Percentiles rank a stretch among this genome's conserved stretches.
Conservation (phyloP, 2,888 invertebrate genomes). For the Dilophus febrilis region DNA sequence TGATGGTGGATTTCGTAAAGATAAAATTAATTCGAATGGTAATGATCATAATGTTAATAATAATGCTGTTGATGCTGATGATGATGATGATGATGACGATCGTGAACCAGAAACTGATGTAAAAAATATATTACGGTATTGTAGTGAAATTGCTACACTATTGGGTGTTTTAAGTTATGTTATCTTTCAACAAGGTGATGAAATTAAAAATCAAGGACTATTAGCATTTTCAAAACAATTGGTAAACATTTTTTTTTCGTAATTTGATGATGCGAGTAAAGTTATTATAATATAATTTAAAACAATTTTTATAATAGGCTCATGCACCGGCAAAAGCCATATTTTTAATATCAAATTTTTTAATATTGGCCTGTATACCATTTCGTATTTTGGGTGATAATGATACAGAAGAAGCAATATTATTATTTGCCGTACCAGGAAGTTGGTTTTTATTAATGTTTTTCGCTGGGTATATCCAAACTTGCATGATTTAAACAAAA, state of each 20-base stretch:
- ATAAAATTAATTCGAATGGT: neutral
- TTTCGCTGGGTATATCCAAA: constrained; percentile 83
- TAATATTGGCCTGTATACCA: constrained; percentile 80
- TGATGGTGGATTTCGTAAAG: constrained; percentile 11
- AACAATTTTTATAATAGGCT: constrained; percentile 39
- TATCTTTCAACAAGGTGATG: constrained; percentile 81
- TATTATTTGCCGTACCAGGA: constrained; percentile 84
- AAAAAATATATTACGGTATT: constrained; percentile 39
- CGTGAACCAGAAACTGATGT: constrained; percentile 29
- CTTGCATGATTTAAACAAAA: no score
- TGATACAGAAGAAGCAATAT: constrained; percentile 74
- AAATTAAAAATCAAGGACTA: constrained; percentile 86
- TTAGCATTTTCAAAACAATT: constrained; percentile 80
- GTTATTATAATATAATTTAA: constrained; percentile 1
- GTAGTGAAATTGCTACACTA: constrained; percentile 72
- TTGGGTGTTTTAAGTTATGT: constrained; percentile 76
- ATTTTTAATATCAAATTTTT: constrained; percentile 78
- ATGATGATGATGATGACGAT: constrained; percentile 12
- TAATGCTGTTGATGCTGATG: constrained; percentile 15
- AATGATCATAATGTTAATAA: constrained; percentile 10
- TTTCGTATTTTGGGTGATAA: constrained; percentile 57
- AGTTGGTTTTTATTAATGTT: constrained; percentile 98
- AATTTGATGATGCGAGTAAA: constrained; percentile 1
- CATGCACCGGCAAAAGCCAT: constrained; percentile 91
- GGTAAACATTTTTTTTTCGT: constrained; percentile 38